Percentiles rank a stretch among this genome's conserved stretches.
Evolutionary conservation across 1,140 invertebrate species (phyloP).

Genomic region (Rhysida immarginata): DNA sequence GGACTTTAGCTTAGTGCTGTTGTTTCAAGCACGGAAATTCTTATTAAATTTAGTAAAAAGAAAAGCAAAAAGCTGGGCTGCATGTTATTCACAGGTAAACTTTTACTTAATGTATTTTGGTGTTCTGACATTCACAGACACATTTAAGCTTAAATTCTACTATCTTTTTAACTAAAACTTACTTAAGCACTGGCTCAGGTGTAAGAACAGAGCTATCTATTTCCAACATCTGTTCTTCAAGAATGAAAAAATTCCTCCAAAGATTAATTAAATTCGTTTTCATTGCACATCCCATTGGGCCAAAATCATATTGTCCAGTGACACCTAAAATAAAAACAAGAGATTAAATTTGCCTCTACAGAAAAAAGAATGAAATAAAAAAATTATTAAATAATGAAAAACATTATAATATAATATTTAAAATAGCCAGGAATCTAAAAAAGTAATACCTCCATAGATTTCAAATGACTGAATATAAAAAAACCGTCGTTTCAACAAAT

Average conservation of each 20-base stretch:
- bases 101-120: too few relatives aligned
- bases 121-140: too few relatives aligned
- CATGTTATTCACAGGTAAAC: too few relatives aligned
- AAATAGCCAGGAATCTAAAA: not conserved
- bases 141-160: too few relatives aligned
- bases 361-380: constrained; percentile 2
- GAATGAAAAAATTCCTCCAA: constrained; percentile 92
- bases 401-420: not conserved
- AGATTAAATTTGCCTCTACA: too few relatives aligned
- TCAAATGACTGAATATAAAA: constrained; percentile 98
- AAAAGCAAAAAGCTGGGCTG: too few relatives aligned
- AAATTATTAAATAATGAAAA: not conserved
- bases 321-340: constrained; percentile 31
- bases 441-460: constrained; percentile 80
- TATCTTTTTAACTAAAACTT: too few relatives aligned
- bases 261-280: constrained; percentile 85
- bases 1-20: too few relatives aligned
- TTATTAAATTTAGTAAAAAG: too few relatives aligned
- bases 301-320: constrained; percentile 86
- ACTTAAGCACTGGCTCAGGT: constrained; percentile 88
- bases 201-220: constrained; percentile 96
- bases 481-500: constrained; percentile 90
- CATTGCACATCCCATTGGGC: constrained; percentile 97
- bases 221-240: constrained; percentile 97
- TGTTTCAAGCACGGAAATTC: too few relatives aligned